Conservation (phyloP, 2,888 invertebrate genomes). For the Ennomos quercinarius region DNA sequence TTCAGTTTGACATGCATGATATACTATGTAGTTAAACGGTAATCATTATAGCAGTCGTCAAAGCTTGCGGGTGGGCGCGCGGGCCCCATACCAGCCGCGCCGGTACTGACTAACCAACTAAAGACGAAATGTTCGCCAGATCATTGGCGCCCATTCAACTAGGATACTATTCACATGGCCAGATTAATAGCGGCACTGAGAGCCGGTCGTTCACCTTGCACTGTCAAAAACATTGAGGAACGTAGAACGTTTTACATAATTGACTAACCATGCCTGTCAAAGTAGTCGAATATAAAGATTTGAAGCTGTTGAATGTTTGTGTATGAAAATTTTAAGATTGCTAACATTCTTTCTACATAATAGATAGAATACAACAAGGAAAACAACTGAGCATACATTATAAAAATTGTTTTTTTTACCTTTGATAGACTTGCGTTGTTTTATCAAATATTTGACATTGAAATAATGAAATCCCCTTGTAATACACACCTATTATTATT, state of each 20-base stretch:
- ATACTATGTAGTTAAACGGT: constrained; percentile 46
- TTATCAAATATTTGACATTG: no score
- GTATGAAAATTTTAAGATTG: background rate
- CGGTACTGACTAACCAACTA: constrained; percentile 46
- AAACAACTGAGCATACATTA: no score
- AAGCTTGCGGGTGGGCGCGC: constrained; percentile 59
- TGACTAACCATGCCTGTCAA: background rate
- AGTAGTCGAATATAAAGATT: no score
- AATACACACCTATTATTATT: no score
- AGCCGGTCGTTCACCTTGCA: constrained; percentile 64
- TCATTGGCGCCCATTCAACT: constrained; percentile 44
- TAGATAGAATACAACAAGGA: no score
- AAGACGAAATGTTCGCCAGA: constrained; percentile 45
- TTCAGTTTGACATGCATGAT: no score
- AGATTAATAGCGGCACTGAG: constrained; percentile 56
- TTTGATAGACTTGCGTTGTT: no score
- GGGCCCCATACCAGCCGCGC: constrained; percentile 27
- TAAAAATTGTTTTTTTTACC: no score
- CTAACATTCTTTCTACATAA: no score
- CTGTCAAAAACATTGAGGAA: constrained; percentile 30
- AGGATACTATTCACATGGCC: constrained; percentile 49
- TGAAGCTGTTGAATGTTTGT: background rate
- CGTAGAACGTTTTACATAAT: constrained; percentile 24
- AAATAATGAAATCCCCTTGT: no score
- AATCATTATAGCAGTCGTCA: constrained; percentile 62